phyloP scores from a whole-genome alignment of 2,113 vertebrate genomes.

The Hassar affinis region DNA sequence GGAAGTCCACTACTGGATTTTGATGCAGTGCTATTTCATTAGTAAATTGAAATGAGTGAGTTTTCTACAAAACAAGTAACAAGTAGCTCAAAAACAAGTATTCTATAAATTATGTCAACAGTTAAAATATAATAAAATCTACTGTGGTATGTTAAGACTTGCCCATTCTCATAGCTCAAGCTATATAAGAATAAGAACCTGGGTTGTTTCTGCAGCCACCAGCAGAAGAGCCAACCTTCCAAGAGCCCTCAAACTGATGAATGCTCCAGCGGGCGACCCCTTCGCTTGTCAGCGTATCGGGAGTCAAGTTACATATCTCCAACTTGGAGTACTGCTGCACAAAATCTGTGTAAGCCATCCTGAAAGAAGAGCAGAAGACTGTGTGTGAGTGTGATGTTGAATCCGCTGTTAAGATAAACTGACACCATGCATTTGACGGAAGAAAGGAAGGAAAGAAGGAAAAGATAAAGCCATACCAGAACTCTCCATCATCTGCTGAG shows the following conservation, averaged over 20 bases:
- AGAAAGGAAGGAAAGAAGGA: neutral
- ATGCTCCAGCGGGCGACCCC: slow-evolving; percentile 73
- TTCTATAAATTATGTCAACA: neutral
- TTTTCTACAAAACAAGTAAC: neutral
- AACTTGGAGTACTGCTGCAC: slow-evolving; percentile 82
- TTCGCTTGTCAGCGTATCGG: slow-evolving; percentile 78
- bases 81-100: neutral
- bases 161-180: neutral
- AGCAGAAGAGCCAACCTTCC: slow-evolving; percentile 83
- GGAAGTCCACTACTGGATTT: neutral
- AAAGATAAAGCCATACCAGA: slow-evolving; percentile 68
- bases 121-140: neutral
- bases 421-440: neutral
- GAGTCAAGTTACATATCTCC: slow-evolving; percentile 93
- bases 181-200: slow-evolving; percentile 49
- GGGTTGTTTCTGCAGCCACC: slow-evolving; percentile 89
- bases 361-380: neutral
- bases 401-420: neutral
- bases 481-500: slow-evolving; percentile 81
- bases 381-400: neutral
- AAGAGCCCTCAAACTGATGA: slow-evolving; percentile 82
- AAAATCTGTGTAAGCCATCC: slow-evolving; percentile 73
- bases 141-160: neutral
- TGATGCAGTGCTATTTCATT: neutral
- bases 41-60: neutral